Percentiles rank a stretch among this genome's conserved stretches.
These are phyloP conservation scores for Callitettix versicolor DNA, from an alignment of 1,140 invertebrate species.

Conservation along the genomic window DNA sequence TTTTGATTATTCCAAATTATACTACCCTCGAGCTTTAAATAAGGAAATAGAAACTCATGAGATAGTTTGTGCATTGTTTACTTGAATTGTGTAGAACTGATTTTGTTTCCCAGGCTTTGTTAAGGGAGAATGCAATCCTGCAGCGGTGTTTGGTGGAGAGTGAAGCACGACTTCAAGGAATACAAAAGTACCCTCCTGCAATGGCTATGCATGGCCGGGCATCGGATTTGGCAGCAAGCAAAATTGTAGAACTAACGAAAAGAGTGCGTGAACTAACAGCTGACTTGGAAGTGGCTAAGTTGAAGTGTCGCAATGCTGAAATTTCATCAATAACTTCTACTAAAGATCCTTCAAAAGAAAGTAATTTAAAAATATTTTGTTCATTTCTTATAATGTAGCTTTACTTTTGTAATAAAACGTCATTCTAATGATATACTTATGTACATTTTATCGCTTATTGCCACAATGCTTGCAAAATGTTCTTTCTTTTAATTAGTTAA, in stretches of 20 bases:
- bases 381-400: no score
- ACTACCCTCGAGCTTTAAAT: no score
- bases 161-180: conserved; percentile 4
- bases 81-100: not conserved
- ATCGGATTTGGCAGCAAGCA: conserved; percentile 29
- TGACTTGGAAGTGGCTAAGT: conserved; percentile 31
- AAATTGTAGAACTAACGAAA: conserved; percentile 38
- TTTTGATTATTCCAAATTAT: no score
- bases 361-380: no score
- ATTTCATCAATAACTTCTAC: conserved; percentile 3
- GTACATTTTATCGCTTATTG: no score
- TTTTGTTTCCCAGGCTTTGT: conserved; percentile 2
- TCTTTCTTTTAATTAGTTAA: no score
- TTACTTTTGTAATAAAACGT: no score
- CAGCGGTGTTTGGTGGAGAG: conserved; percentile 3
- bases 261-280: conserved; percentile 35
- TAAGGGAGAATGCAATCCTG: conserved; percentile 6
- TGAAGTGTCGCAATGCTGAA: conserved; percentile 10
- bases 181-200: conserved; percentile 11
- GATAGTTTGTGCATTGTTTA: no score
- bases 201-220: conserved; percentile 13
- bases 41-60: no score
- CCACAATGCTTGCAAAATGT: no score
- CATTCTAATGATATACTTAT: no score
- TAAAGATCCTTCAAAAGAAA: not conserved